Percentiles rank a stretch among this genome's conserved stretches.
Evolutionary conservation across 2,113 vertebrate species (phyloP).

Genomic region (Struthio camelus): DNA sequence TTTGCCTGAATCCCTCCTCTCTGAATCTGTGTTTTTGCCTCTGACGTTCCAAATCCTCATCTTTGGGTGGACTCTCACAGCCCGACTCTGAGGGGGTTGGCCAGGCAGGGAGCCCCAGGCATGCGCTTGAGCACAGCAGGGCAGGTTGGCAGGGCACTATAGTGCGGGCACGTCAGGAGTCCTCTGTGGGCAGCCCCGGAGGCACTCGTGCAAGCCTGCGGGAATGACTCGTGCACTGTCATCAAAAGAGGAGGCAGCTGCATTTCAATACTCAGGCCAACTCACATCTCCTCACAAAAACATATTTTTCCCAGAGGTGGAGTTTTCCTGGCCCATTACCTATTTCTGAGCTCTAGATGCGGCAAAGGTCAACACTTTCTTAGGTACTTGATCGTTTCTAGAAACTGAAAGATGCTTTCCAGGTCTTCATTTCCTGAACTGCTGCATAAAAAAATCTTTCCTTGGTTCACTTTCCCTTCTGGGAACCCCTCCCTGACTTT

Average conservation of each 20-base stretch:
- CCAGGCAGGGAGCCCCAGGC: not conserved
- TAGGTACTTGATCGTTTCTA: not conserved
- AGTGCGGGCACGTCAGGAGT: no score
- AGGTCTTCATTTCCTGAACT: not conserved
- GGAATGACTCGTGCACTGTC: not conserved
- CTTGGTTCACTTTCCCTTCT: not conserved
- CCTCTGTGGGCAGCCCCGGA: not conserved
- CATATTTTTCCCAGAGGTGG: fast-evolving
- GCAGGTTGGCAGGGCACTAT: no score
- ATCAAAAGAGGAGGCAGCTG: not conserved
- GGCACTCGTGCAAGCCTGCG: fast-evolving
- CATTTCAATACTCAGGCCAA: not conserved
- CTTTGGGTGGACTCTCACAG: not conserved
- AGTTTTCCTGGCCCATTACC: not conserved
- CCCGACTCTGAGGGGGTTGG: not conserved
- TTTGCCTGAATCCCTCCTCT: not conserved
- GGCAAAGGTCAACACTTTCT: not conserved
- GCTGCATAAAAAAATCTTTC: not conserved
- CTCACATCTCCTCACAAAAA: not conserved
- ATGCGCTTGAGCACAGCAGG: no score
- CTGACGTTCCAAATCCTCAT: not conserved
- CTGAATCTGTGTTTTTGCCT: not conserved
- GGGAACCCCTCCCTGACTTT: not conserved
- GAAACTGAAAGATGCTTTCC: not conserved
- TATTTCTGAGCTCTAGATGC: not conserved